Conservation (phyloP, 2,113 vertebrate genomes). For the Dromiciops gliroides region DNA sequence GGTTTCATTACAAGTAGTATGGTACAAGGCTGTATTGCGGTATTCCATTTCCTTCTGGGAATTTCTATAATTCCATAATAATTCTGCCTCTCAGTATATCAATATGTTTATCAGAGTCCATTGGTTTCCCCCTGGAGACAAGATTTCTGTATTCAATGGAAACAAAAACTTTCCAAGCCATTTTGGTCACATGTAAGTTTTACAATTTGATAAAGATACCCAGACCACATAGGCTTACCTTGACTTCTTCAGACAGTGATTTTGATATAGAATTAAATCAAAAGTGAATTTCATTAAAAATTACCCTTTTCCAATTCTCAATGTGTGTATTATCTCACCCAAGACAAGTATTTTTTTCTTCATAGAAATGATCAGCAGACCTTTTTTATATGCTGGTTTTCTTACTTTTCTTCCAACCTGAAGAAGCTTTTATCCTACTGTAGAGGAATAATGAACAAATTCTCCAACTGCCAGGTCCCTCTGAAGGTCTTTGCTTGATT, state of each 20-base stretch:
- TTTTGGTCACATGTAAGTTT: neutral
- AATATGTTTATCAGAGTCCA: neutral
- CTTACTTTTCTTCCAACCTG: neutral
- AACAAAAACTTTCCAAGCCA: neutral
- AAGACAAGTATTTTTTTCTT: neutral
- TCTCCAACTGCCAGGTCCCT: neutral
- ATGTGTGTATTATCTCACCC: neutral
- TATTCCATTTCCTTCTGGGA: neutral
- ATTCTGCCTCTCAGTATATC: neutral
- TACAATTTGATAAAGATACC: neutral
- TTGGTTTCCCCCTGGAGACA: neutral
- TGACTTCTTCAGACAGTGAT: neutral
- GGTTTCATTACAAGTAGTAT: neutral
- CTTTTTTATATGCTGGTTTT: neutral
- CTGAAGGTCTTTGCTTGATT: neutral
- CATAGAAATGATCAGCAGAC: neutral
- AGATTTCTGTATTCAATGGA: neutral
- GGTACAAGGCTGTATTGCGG: neutral
- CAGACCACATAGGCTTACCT: neutral
- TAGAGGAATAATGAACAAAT: neutral
- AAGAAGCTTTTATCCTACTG: neutral
- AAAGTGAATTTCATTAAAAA: neutral
- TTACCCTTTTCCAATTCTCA: neutral
- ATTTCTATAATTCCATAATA: neutral
- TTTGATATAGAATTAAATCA: neutral